Evolutionary conservation across 2,113 vertebrate species (phyloP), one percentile per base, ranked within the genome.

Genomic region (Gavialis gangeticus): DNA sequence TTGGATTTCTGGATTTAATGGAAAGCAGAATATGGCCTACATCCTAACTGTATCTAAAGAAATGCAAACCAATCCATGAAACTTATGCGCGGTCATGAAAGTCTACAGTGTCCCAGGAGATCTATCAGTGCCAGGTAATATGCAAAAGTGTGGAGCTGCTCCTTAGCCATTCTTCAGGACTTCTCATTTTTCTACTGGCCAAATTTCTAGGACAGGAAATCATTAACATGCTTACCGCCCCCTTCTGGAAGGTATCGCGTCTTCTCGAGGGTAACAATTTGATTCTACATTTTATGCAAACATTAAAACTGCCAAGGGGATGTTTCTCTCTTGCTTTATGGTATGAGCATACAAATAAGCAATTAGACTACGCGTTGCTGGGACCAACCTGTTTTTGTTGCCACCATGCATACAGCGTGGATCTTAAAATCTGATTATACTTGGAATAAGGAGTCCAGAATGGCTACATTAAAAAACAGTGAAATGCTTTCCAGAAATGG

Each of bases 301-400:
- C 94, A 93, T 88, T 85, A 97, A 96, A 97, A 30, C 11, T 84
- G 21, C 82, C 67, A 71, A 24, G 93, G 88, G 66, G 89, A 69
- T 79, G 75, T 96, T 96, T 95, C 69, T 97, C 87, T 94, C 93
- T 56, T 89, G 87, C 85, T 95, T 95, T 96, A 89, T 69, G 82
- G 90, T 79, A 93, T 57, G 77, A 60, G 91, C 3, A 96, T 87
- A 87, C 90, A 83, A 27, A 93, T 79, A 94, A 96, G 93, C 82
- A 95, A 88, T 75, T 54, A 80, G 94, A 88, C 67, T 75, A 78
- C 25, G 12, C 69, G 93, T 97, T 94, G 95, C 13, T 90, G 89
- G 84, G 77, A 71, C 56, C 34, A 86, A 79, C 93, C 93, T 84
- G 8, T 77, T 89, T 91, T 94, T 46, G 46, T 46, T 46, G 46